Base-by-base conservation (phyloP, 2,888 invertebrate genomes). In the Melieria picta region DNA sequence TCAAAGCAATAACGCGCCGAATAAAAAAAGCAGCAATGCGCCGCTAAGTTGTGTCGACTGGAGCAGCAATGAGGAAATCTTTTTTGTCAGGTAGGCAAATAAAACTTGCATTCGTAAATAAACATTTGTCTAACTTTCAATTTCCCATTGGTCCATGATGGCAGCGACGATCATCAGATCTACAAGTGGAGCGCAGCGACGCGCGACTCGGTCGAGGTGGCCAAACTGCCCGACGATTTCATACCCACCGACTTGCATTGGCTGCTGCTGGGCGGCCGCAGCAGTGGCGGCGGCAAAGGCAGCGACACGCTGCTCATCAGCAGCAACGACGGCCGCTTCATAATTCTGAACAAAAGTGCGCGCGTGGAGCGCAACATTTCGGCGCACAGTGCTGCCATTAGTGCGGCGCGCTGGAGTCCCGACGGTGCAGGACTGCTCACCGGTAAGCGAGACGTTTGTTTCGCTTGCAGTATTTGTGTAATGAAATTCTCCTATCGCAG, bases 361-460 rank as follows among this genome's bases (percentile, higher is more conserved):
- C 90, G 98, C 46, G 92, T 98, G 71, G 99, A 99, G 85, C 95
- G 97, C 84, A 93, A 91, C 75, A 93, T 98, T 0, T 94, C 94
- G 57, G 99, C 97, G 16, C 99, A 99, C 84, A 92, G 93, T 83
- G 93, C 97, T 1, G 98, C 99, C 10, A 93, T 96, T 72, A 89
- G 97, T 42, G 90, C 93, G 65, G 95, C 95, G 1, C 91, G 93
- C 80, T 99, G 99, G 99, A 97, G 96, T 86, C 93, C 93, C 68
- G 98, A 98, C 87, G 99, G 97, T 4, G 93, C 96, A 46, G 95
- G 97, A n/a, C 89, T 99, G 61, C 88, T 98, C 11, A 98, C 86
- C 0, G 79, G 79, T 79, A 70, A 56, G 55, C 73, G 4, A 5
- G 5, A 63, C 13, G 13, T 43, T 42, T 55, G 42, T 55, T 45